These are phyloP conservation scores for Actinopyga echinites DNA, from an alignment of 53 echinoderm and acorn worm species.

Conservation along the genomic window DNA sequence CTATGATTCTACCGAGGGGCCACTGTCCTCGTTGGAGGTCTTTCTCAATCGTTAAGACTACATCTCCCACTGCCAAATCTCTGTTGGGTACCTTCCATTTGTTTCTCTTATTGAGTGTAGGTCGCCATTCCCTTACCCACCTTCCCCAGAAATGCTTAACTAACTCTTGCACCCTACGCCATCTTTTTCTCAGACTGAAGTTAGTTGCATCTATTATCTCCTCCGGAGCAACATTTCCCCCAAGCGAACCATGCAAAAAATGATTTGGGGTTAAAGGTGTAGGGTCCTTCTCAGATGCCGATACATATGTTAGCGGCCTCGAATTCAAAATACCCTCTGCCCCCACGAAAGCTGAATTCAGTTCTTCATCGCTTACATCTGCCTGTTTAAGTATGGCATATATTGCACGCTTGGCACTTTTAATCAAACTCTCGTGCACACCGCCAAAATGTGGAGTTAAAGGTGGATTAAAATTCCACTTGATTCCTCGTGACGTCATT, in stretches of 20 bases:
- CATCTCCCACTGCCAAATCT: neutral
- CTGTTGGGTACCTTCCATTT: conserved; percentile 6
- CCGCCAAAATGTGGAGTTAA: too few species aligned
- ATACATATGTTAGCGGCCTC: too few species aligned
- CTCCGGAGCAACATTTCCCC: conserved; percentile 15
- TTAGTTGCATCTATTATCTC: neutral
- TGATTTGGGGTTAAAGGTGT: neutral
- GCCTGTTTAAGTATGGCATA: too few species aligned
- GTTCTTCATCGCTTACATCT: too few species aligned
- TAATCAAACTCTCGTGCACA: too few species aligned
- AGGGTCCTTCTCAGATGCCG: too few species aligned
- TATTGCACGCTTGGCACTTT: too few species aligned
- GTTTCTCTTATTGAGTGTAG: conserved; percentile 1
- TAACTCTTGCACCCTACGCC: conserved; percentile 35
- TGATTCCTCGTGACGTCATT: too few species aligned
- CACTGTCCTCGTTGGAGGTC: neutral
- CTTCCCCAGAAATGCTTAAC: conserved; percentile 33
- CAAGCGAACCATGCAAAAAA: too few species aligned
- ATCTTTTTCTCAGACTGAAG: conserved; percentile 14
- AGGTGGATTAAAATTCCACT: too few species aligned
- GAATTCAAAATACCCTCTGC: too few species aligned
- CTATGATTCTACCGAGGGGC: neutral
- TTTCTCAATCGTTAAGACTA: conserved; percentile 9
- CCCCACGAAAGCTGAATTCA: too few species aligned
- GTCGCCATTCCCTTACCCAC: conserved; percentile 18